These are phyloP conservation scores for Anolis sagrei DNA, from an alignment of 2,113 vertebrate genomes.

Conservation along the genomic window DNA sequence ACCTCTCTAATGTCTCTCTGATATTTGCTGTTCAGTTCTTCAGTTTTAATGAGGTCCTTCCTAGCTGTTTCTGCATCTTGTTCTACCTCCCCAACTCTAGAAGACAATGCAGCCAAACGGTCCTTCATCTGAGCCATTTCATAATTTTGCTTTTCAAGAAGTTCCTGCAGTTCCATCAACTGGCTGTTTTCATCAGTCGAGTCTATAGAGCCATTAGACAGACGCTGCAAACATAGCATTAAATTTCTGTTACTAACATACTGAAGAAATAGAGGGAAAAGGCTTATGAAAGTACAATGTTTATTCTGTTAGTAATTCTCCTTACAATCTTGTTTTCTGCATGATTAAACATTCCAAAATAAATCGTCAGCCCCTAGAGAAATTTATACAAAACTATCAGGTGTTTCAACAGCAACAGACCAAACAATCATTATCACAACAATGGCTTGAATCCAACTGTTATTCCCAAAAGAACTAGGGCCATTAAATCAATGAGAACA, in stretches of 20 bases:
- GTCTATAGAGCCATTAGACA: conserved; percentile 96
- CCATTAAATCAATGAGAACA: no score
- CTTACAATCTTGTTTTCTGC: background rate
- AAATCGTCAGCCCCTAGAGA: background rate
- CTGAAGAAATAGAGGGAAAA: background rate
- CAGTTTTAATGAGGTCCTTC: conserved; percentile 97
- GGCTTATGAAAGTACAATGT: background rate
- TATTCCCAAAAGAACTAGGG: no score
- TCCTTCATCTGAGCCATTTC: conserved; percentile 99
- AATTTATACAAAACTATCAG: background rate
- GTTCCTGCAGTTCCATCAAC: conserved; percentile 95
- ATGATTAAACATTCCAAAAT: background rate
- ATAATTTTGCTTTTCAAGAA: conserved; percentile 97
- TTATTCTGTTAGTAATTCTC: background rate
- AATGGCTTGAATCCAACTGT: background rate
- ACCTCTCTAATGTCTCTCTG: conserved; percentile 99
- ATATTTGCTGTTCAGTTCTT: conserved; percentile 98
- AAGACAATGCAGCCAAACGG: conserved; percentile 92
- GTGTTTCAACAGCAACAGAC: background rate
- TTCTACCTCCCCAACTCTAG: conserved; percentile 94
- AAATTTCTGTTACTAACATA: background rate
- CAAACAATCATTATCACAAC: background rate
- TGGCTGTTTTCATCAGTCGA: conserved; percentile 92
- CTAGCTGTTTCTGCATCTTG: conserved; percentile 96
- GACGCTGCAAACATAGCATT: conserved; percentile 76